Evolutionary conservation across 2,113 vertebrate genomes (phyloP), one percentile per base, ranked within the genome.

Genomic region (Ginglymostoma cirratum): DNA sequence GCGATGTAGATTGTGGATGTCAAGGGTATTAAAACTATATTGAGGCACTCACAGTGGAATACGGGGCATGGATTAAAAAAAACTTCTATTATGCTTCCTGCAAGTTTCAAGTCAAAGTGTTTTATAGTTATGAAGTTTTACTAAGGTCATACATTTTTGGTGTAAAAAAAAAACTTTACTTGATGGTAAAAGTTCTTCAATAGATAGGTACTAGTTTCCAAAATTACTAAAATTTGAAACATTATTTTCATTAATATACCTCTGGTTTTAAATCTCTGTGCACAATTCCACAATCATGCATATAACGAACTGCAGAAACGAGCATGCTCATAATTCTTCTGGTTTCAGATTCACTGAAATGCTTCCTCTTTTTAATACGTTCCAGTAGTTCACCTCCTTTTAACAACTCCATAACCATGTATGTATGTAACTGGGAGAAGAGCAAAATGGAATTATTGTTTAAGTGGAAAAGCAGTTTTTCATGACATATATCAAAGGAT

Each of bases 201-300:
- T 65, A 55, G 14, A 30, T 90, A 65, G 30, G 55, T 92, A 92
- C 55, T n/a, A n/a, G 55, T 61, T 92, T 92, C 55, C 87, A 92
- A 65, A 89, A 92, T 65, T 92, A 92, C 27, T 61, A 17, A 30
- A 17, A 92, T 61, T 65, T 92, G 34, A 65, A 61, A 92, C 38
- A 34, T 90, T 45, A 6, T 30, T 8, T 69, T 94, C 65, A 70
- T 4, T 21, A 70, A 45, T 70, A 70, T 94, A 94, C 93, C 93
- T 94, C 93, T 45, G 93, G 93, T 72, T 94, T 94, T 94, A 94
- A 70, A 70, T 94, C 93, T 94, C 93, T 70, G 93, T 94, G 93
- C 93, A 94, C 65, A 70, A 94, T 94, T 69, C 93, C 93, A 70
- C 66, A 70, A 30, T 94, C n/a, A 70, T 94, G 93, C 93, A 94